Evolutionary conservation across 2,888 invertebrate species (phyloP).

Genomic region (Antheraea yamamai): DNA sequence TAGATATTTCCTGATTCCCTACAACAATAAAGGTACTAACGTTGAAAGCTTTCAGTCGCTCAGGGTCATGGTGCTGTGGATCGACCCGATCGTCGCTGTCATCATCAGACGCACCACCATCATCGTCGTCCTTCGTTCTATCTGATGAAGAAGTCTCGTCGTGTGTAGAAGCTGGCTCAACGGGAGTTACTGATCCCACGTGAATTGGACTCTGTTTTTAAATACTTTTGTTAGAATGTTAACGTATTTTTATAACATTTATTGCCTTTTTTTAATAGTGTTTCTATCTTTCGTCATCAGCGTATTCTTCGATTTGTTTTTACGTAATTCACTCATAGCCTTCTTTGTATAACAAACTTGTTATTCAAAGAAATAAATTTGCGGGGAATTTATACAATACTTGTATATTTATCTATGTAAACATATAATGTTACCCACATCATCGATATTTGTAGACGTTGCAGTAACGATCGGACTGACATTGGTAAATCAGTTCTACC

Average conservation of each 20-base stretch:
- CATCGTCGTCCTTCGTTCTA: slow-evolving; percentile 91
- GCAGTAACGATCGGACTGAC: too few relatives aligned
- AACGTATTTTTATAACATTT: neutral
- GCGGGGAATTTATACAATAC: too few relatives aligned
- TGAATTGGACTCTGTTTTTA: slow-evolving; percentile 85
- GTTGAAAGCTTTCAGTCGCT: slow-evolving; percentile 97
- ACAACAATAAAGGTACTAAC: slow-evolving; percentile 80
- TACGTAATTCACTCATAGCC: neutral
- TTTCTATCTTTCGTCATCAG: neutral
- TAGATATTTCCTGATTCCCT: too few relatives aligned
- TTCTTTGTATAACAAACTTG: too few relatives aligned
- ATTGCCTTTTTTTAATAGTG: neutral
- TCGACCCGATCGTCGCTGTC: slow-evolving; percentile 96
- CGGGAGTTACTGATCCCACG: slow-evolving; percentile 75
- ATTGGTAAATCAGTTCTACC: too few relatives aligned
- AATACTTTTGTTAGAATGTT: slow-evolving; percentile 13
- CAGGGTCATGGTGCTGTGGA: slow-evolving; percentile 94
- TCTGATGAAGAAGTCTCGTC: slow-evolving; percentile 95
- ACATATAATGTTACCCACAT: too few relatives aligned
- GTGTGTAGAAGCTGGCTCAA: slow-evolving; percentile 85
- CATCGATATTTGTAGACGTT: too few relatives aligned
- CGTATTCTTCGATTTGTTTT: neutral
- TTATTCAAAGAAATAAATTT: too few relatives aligned
- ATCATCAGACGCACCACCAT: slow-evolving; percentile 86
- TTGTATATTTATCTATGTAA: too few relatives aligned